Evolutionary conservation across 2,797 vertebrate species (phyloP), one percentile per base, ranked within the genome.

Genomic region (Etheostoma nigrum): DNA sequence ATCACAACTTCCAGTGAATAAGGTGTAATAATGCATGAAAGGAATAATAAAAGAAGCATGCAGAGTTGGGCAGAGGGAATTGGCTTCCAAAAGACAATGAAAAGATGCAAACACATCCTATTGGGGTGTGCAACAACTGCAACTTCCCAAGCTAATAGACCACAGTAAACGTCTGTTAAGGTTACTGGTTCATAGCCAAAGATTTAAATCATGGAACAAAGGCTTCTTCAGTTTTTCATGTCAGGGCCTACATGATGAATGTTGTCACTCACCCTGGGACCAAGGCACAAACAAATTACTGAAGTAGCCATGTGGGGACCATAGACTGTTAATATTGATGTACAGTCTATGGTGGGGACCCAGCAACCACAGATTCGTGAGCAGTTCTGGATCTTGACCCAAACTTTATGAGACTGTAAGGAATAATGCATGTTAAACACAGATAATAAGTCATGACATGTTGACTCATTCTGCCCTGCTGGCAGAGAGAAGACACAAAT

Each of bases 381-480:
- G 21, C 64, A 4, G 9, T 25, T 64, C 33, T 68, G 61, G 58
- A 81, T 61, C 44, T 57, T 77, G 79, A 83, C 71, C 83, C 57
- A 42, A 33, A 79, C 67, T 30, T 63, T 57, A 58, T 54, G 75
- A 83, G 84, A 79, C 80, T 80, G 78, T 14, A 51, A 76, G 67
- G 81, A 86, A 66, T 79, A 74, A 63, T 14, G 79, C 69, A 72
- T 83, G 80, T 87, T 81, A 58, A 67, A 84, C 89, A 86, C 88
- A 80, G 80, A 90, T 85, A 79, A 91, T 88, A 87, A 87, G 77
- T 89, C 87, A 60, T 78, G 88, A 86, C 88, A 88, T 87, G 87
- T 90, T 92, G 88, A 92, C 91, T 91, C 89, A 91, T 71, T 85
- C 76, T 83, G 76, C 25, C 51, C 81, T 45, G 60, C 21, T 81